Percentiles rank a stretch among this genome's conserved stretches.
Evolutionary conservation across 92 coral and sea anemone genomes (phyloP).

Genomic region (Porites rus): DNA sequence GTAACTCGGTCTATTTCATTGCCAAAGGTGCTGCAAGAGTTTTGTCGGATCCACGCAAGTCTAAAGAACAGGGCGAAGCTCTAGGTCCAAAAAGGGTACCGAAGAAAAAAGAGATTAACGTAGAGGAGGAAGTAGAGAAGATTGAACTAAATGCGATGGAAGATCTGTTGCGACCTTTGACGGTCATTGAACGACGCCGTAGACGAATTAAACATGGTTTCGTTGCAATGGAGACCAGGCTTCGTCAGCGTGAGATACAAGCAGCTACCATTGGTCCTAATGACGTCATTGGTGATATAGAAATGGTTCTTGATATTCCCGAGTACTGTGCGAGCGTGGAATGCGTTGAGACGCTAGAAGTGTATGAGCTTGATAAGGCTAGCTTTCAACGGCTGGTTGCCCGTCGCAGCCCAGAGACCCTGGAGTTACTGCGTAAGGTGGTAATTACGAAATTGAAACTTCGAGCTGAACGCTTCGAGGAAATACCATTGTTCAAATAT

Average conservation of each 20-base stretch:
- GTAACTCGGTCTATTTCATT: conserved; percentile 77
- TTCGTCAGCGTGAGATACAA: conserved; percentile 71
- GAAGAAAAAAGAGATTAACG: not conserved
- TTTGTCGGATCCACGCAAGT: conserved; percentile 73
- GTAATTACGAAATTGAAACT: conserved; percentile 62
- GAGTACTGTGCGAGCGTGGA: conserved; percentile 81
- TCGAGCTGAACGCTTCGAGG: conserved; percentile 58
- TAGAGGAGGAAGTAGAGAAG: conserved; percentile 21
- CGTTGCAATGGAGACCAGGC: conserved; percentile 85
- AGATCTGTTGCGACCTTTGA: conserved; percentile 65
- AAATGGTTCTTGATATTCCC: conserved; percentile 81
- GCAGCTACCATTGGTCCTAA: conserved; percentile 89
- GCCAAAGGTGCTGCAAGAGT: conserved; percentile 89
- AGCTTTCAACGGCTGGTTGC: conserved; percentile 77
- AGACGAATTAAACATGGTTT: conserved; percentile 79
- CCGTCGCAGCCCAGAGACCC: conserved; percentile 73
- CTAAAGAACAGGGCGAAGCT: conserved; percentile 71
- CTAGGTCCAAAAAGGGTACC: conserved; percentile 41
- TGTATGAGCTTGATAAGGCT: conserved; percentile 82
- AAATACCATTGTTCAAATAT: conserved; percentile 68
- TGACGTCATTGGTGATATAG: conserved; percentile 92
- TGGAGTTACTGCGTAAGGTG: conserved; percentile 55
- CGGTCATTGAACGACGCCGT: conserved; percentile 90
- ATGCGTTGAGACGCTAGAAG: conserved; percentile 81
- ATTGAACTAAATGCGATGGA: conserved; percentile 22